Evolutionary conservation across 2,888 invertebrate genomes (phyloP).

Genomic region (Deilephila elpenor): DNA sequence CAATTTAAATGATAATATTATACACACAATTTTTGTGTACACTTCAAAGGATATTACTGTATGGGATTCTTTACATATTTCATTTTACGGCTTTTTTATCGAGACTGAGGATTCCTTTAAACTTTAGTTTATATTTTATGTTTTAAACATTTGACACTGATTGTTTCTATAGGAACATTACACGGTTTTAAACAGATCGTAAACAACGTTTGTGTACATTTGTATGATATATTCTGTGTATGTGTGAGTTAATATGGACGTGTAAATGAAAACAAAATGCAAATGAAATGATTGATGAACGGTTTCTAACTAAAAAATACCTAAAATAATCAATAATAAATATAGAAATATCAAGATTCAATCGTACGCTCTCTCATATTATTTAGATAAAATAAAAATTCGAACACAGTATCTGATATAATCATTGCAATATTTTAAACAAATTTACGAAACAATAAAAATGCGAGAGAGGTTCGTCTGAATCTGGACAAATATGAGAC

Average conservation of each 20-base stretch:
- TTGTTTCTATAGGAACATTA: not conserved
- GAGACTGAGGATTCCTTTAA: not conserved
- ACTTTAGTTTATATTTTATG: not conserved
- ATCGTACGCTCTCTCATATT: constrained; percentile 3
- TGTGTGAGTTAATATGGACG: constrained; percentile 29
- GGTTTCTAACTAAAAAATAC: constrained; percentile 40
- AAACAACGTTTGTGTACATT: constrained; percentile 17
- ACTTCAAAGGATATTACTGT: constrained; percentile 46
- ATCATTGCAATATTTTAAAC: not conserved
- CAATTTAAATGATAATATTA: constrained; percentile 77
- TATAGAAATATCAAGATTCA: constrained; percentile 12
- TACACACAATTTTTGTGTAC: constrained; percentile 59
- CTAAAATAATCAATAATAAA: constrained; percentile 35
- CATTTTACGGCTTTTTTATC: constrained; percentile 19
- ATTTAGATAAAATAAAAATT: not conserved
- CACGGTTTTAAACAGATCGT: not conserved
- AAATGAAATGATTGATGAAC: constrained; percentile 53
- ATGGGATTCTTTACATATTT: constrained; percentile 28
- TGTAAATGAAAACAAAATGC: constrained; percentile 46
- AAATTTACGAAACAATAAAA: constrained; percentile 31
- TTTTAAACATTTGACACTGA: not conserved
- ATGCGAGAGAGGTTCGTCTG: constrained; percentile 67
- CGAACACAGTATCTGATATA: not conserved
- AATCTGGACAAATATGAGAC: constrained; percentile 64
- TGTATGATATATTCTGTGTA: constrained; percentile 43